These are phyloP conservation scores for Corythornis cristatus DNA, from an alignment of 2,113 vertebrate species.

Conservation along the genomic window DNA sequence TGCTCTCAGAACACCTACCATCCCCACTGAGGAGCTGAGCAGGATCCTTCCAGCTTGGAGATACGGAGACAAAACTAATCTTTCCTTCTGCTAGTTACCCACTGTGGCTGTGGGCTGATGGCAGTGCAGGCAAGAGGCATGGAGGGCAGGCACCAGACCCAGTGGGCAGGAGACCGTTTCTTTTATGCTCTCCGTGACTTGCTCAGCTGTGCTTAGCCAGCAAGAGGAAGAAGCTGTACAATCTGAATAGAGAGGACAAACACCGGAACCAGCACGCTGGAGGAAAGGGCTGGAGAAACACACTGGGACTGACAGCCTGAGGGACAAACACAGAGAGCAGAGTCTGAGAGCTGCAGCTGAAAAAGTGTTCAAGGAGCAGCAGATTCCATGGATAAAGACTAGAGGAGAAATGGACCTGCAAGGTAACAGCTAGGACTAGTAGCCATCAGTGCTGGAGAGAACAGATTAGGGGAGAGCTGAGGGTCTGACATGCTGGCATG, in stretches of 20 bases:
- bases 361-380: neutral
- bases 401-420: neutral
- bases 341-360: neutral
- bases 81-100: neutral
- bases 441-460: neutral
- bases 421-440: neutral
- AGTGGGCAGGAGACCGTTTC: neutral
- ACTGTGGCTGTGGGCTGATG: neutral
- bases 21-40: neutral
- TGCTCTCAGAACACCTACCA: neutral
- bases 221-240: neutral
- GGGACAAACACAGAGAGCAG: neutral
- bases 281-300: conserved; percentile 36
- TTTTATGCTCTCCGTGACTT: neutral
- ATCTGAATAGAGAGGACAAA: conserved; percentile 9
- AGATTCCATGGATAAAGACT: neutral
- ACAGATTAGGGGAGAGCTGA: neutral
- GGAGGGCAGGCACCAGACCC: neutral
- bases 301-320: neutral
- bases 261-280: neutral
- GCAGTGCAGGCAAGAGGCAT: fast-evolving
- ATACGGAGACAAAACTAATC: neutral
- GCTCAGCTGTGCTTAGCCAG: fast-evolving
- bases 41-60: neutral
- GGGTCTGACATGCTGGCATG: neutral